Conservation (phyloP, 2,888 invertebrate genomes). For the Mantis religiosa region DNA sequence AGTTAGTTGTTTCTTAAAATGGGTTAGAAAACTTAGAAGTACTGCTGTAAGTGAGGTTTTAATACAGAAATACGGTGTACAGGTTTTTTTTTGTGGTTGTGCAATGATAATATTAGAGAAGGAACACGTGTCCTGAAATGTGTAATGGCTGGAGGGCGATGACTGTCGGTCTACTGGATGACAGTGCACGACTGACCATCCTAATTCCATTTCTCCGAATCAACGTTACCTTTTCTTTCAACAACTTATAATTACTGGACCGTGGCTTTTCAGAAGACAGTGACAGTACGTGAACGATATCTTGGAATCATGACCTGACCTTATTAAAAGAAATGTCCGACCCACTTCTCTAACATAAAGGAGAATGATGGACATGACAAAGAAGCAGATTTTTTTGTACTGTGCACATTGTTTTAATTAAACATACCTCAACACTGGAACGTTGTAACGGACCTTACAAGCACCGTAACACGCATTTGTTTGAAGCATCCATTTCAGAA, state of each 20-base stretch:
- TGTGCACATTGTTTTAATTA: neutral
- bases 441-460: neutral
- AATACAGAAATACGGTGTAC: too few relatives aligned
- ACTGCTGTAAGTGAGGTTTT: too few relatives aligned
- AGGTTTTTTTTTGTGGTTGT: neutral
- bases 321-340: neutral
- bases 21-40: too few relatives aligned
- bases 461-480: too few relatives aligned
- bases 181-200: neutral
- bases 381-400: neutral
- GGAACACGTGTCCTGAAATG: neutral
- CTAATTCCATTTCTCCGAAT: neutral
- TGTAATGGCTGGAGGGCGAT: neutral
- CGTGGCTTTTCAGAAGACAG: neutral
- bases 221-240: neutral
- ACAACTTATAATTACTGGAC: conserved; percentile 4
- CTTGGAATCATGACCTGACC: neutral
- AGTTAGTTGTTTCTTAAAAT: too few relatives aligned
- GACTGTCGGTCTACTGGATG: too few relatives aligned
- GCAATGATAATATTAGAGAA: neutral
- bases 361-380: neutral
- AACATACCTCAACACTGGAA: neutral
- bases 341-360: neutral
- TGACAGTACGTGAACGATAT: neutral
- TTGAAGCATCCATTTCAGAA: too few relatives aligned